Base-by-base conservation (phyloP, 1,140 invertebrate species). In the Chironomus tepperi region DNA sequence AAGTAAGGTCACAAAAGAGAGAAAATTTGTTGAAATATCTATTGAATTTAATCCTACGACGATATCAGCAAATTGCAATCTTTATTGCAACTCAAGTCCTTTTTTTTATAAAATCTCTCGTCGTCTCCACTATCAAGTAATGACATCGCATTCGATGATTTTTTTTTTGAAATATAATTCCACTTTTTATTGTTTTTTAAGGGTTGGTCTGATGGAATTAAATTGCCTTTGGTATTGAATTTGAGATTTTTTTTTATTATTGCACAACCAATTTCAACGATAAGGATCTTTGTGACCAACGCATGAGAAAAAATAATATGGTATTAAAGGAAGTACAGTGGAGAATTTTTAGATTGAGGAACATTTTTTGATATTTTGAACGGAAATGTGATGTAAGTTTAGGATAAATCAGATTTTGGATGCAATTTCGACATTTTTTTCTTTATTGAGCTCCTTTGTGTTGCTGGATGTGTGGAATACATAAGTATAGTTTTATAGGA, bases 41-140 rank as follows among this genome's bases (percentile, higher is more conserved):
- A 57, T 34, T 5, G n/a, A 57, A n/a, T 57, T 57, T 57, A 57
- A 57, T 57, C 47, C 47, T n/a, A 57, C n/a, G 47, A 5, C 47
- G 47, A 57, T 57, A 57, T 57, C 47, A n/a, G 47, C n/a, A 57
- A 57, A 57, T 57, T 57, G 47, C 47, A 57, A 57, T 57, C 47
- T 57, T 15, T n/a, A 57, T 57, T 57, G 47, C 47, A n/a, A 57
- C 47, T 57, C 47, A n/a, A n/a, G 47, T 57, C 47, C 47, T 12
- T 57, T 57, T n/a, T n/a, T n/a, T 15, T n/a, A n/a, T n/a, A 2
- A 9, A 47, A 47, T 15, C 43, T 57, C 47, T 57, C 47, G 47
- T 12, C 47, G 10, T 12, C 7, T 57, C 47, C 47, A 57, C 47
- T 57, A 57, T 57, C 47, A 57, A 57, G n/a, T 57, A 57, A 57